Evolutionary conservation across 2,113 vertebrate species (phyloP).

Genomic region (rabbit (Oryctolagus cuniculus)): DNA sequence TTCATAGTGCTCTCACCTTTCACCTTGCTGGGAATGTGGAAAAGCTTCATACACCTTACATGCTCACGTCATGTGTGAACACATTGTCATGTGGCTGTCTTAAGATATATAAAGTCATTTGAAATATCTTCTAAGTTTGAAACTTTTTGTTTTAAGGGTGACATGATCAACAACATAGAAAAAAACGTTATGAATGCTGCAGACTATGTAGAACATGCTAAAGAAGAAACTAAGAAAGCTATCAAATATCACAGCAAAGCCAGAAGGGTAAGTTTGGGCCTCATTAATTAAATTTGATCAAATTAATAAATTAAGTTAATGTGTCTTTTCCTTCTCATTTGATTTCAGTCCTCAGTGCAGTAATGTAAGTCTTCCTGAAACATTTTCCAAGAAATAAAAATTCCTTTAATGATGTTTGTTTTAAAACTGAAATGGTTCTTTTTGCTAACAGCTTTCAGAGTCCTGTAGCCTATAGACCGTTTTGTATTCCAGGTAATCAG

Average conservation of each 20-base stretch:
- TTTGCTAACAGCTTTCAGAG: background rate
- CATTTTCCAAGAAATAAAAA: background rate
- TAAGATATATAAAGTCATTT: too few species aligned
- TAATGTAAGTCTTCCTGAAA: background rate
- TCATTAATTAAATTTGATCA: background rate
- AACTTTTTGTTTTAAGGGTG: conserved; percentile 89
- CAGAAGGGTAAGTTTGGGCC: conserved; percentile 90
- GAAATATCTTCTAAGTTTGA: background rate
- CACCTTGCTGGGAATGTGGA: background rate
- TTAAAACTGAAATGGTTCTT: background rate
- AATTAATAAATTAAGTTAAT: too few species aligned
- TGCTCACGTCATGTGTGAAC: rapidly evolving
- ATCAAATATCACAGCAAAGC: conserved; percentile 95
- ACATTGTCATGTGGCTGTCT: rapidly evolving
- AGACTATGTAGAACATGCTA: conserved; percentile 94
- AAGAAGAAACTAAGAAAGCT: conserved; percentile 97
- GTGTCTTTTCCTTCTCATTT: rapidly evolving
- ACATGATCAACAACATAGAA: conserved; percentile 98
- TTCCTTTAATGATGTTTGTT: background rate
- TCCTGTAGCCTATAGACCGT: rapidly evolving
- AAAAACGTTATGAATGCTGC: conserved; percentile 93
- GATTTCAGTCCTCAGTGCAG: rapidly evolving
- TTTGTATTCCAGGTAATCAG: background rate
- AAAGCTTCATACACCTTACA: rapidly evolving
- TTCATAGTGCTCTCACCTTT: background rate